Base-by-base conservation (phyloP, 2,113 vertebrate genomes). In the Melanerpes formicivorus region DNA sequence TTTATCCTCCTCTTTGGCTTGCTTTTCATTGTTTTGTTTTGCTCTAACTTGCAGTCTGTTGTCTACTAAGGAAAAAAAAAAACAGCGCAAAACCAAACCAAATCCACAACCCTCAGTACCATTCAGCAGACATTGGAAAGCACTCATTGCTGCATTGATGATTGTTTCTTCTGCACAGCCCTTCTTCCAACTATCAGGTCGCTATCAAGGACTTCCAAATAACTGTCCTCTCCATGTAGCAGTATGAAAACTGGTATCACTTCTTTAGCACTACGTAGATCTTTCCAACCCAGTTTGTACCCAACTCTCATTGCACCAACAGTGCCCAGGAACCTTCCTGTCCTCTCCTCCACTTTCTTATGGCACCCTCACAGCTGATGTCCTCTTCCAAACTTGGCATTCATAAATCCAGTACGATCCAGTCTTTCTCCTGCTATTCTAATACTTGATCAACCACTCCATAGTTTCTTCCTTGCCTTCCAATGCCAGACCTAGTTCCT, bases 251-350 rank as follows among this genome's bases (percentile, higher is more conserved):
- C 11, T 8, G 5, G 5, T 23, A 46, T 34, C 7, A 17, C 5
- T 71, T 63, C 48, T 71, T 67, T 22, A 16, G 4, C 54, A 42
- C 21, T 30, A 10, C 21, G 81, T 22, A 75, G 23, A 30, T 18
- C 16, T 72, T 71, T 58, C 50, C 52, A 29, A 29, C 3, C 3
- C 7, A 16, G 6, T 54, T 55, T 71, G 32, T 22, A 14, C 10
- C n/a, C 1, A 0, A 4, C 5, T 60, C 18, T 30, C 16, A 21
- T 55, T 26, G 59, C 22, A 46, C 5, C 6, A 0, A 71, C 14
- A 54, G 48, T 42, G 6, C 7, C 40, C 22, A 48, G 59, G 40
- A 81, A 37, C 2, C 27, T 44, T 75, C 9, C 52, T 44, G 26
- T 30, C 27, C 27, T 56, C 48, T 72, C 37, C 23, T 66, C 23